Base-by-base conservation (phyloP, 2,888 invertebrate species). In the Isotomurus palustris region DNA sequence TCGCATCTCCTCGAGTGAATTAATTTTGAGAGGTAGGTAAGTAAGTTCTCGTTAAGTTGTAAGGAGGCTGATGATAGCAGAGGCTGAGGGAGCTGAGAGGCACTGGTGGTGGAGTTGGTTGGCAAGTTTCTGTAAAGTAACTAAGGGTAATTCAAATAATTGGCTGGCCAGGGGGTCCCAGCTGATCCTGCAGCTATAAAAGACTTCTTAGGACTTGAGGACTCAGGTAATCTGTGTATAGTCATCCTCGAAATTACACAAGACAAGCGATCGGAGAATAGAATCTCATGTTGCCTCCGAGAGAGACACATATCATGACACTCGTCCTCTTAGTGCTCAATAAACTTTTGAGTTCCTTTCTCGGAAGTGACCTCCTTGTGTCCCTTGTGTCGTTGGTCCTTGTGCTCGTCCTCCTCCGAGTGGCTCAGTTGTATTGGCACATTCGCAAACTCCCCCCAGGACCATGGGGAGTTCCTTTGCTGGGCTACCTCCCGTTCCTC, bases 401-500 rank as follows among this genome's bases (percentile, higher is more conserved):
- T 41, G 38, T 60, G 19, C 61, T 70, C 14, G 35, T 55, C 2
- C 22, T 56, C 25, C 32, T 65, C 14, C 62, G 66, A 43, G 57
- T 49, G 41, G 51, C 51, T 38, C 68, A 69, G 56, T 35, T 63
- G 38, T 56, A 62, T 32, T 36, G 35, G 2, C 44, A 48, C 24
- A 59, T 66, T 25, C 53, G 55, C 53, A 56, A 64, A 32, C 77
- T 91, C 68, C 92, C 92, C 0, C 92, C 92, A 1, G 92, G 92
- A 2, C 92, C 92, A 2, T 87, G 87, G 86, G 90, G 91, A 2
- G 78, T 88, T 3, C 92, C 92, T 21, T 78, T 91, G 52, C 80
- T 91, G 56, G 92, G 93, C 60, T 90, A 87, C 73, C 77, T 92
- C 66, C 86, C 87, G 2, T 90, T 87, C 76, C 80, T 93, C 72